These are phyloP conservation scores for Paedocypris sp. DNA, from an alignment of 2,113 vertebrate genomes.

Conservation along the genomic window DNA sequence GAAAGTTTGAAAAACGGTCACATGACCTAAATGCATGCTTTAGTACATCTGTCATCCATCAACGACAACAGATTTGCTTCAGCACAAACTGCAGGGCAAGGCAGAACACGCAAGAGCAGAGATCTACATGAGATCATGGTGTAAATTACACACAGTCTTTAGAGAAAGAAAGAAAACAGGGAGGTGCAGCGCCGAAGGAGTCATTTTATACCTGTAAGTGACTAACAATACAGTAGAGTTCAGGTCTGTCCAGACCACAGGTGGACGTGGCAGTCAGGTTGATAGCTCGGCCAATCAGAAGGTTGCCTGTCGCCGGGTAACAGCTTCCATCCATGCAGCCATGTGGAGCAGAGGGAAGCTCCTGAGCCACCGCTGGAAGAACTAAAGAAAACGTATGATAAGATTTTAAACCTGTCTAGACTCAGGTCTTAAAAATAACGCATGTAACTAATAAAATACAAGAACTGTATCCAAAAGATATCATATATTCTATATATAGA, in stretches of 20 bases:
- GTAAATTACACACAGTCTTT: background rate
- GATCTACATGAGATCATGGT: slow-evolving; percentile 12
- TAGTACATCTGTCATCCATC: background rate
- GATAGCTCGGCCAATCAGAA: slow-evolving; percentile 60
- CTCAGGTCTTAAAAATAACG: too few species aligned
- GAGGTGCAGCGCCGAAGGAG: too few species aligned
- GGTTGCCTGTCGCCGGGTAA: slow-evolving; percentile 74
- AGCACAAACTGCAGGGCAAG: slow-evolving; percentile 14
- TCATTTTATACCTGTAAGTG: slow-evolving; percentile 71
- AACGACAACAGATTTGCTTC: background rate
- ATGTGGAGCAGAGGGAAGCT: slow-evolving; percentile 60
- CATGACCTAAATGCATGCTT: too few species aligned
- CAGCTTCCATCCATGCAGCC: slow-evolving; percentile 64
- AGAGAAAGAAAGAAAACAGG: background rate
- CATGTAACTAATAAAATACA: too few species aligned
- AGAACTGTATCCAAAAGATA: too few species aligned
- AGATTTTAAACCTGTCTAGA: too few species aligned
- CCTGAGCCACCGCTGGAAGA: slow-evolving; percentile 40
- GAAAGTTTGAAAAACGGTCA: background rate
- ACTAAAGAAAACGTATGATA: slow-evolving; percentile 35
- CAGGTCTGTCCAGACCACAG: slow-evolving; percentile 54
- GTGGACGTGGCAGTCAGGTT: slow-evolving; percentile 66
- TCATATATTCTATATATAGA: too few species aligned
- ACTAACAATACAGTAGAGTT: slow-evolving; percentile 75
- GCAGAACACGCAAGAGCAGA: slow-evolving; percentile 9